Evolutionary conservation across 2,113 vertebrate species (phyloP).

Genomic region (Stigmatopora argus): DNA sequence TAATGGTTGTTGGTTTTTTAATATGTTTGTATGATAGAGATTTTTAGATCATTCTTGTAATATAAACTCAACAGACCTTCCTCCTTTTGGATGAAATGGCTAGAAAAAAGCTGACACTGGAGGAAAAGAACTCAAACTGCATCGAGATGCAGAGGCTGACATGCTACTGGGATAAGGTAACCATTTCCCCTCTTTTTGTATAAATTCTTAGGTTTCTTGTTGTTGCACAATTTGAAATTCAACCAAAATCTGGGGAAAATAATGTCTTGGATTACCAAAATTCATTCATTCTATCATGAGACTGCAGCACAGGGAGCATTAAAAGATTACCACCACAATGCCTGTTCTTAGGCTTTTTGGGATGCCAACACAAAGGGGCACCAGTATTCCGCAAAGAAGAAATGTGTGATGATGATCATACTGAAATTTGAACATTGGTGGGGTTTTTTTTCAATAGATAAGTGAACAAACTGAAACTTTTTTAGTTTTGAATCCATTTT

Average conservation of each 20-base stretch:
- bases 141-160: conserved; percentile 72
- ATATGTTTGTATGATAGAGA: background rate
- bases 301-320: background rate
- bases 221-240: background rate
- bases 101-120: conserved; percentile 23
- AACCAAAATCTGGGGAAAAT: background rate
- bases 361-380: background rate
- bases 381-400: background rate
- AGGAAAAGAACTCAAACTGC: conserved; percentile 47
- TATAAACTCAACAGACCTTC: conserved; percentile 27
- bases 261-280: background rate
- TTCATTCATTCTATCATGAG: background rate
- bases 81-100: conserved; percentile 39
- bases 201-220: background rate
- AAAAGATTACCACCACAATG: background rate
- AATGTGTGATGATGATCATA: background rate
- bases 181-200: background rate
- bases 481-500: too few species aligned
- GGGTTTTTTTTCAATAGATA: too few species aligned
- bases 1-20: background rate
- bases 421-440: background rate
- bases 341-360: background rate
- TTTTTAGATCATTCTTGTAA: background rate
- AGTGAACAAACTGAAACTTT: too few species aligned
- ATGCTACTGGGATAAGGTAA: conserved; percentile 80